These are phyloP conservation scores for Meganola albula DNA, from an alignment of 2,888 invertebrate species.

Conservation along the genomic window DNA sequence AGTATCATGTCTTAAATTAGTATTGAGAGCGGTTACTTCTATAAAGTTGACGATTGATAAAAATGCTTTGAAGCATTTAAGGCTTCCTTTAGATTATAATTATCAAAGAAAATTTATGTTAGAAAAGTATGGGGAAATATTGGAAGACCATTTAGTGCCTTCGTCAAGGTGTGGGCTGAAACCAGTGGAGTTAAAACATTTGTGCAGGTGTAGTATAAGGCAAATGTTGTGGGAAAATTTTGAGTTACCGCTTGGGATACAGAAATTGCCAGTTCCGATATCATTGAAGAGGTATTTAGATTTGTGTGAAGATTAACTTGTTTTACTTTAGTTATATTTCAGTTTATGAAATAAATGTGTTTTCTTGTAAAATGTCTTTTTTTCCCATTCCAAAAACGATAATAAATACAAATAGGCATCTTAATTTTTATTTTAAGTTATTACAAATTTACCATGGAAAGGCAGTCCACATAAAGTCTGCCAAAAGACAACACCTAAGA, in stretches of 20 bases:
- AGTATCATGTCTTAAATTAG: constrained; percentile 81
- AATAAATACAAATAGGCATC: too few species aligned
- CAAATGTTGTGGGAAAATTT: constrained; percentile 81
- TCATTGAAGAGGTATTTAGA: constrained; percentile 84
- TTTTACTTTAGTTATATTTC: too few species aligned
- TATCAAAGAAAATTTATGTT: constrained; percentile 60
- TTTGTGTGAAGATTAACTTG: constrained; percentile 83
- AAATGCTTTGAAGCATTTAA: constrained; percentile 44
- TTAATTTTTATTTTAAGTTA: too few species aligned
- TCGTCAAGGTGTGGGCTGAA: constrained; percentile 77
- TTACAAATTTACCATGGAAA: too few species aligned
- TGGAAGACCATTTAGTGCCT: constrained; percentile 79
- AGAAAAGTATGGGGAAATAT: constrained; percentile 68
- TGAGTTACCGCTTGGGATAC: constrained; percentile 86
- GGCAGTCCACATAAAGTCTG: too few species aligned
- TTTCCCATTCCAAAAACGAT: too few species aligned
- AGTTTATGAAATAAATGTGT: too few species aligned
- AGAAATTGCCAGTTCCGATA: constrained; percentile 81
- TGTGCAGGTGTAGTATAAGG: constrained; percentile 84
- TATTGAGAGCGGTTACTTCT: constrained; percentile 80
- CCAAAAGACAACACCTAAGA: too few species aligned
- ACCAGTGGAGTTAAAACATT: constrained; percentile 85
- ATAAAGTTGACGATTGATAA: constrained; percentile 72
- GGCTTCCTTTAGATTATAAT: constrained; percentile 61
- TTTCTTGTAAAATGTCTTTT: too few species aligned